Conservation (phyloP, 2,797 vertebrate genomes). For the Halcyon chelicuti region DNA sequence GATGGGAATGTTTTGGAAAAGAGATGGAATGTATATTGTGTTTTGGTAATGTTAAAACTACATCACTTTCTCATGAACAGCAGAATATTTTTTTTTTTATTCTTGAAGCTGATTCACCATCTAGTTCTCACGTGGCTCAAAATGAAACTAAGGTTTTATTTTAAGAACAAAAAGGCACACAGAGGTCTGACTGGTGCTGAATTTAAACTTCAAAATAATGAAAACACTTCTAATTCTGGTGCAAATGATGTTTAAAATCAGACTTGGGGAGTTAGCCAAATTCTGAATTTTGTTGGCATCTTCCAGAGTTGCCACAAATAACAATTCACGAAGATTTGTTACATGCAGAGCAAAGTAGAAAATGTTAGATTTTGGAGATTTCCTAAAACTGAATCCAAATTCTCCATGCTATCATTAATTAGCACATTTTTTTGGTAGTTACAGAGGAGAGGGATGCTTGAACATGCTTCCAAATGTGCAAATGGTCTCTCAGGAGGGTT, state of each 20-base stretch:
- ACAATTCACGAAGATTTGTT: neutral
- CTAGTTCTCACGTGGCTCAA: neutral
- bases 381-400: neutral
- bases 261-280: neutral
- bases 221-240: slow-evolving; percentile 29
- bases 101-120: slow-evolving; percentile 37
- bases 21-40: neutral
- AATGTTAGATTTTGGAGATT: neutral
- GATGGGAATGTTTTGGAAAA: neutral
- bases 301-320: neutral
- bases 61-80: slow-evolving; percentile 21
- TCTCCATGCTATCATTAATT: neutral
- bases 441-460: neutral
- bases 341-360: neutral
- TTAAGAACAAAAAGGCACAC: slow-evolving; percentile 4
- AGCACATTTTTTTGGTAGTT: neutral
- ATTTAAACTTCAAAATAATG: slow-evolving; percentile 22
- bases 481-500: neutral
- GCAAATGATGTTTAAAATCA: slow-evolving; percentile 37
- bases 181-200: neutral
- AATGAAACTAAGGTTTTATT: neutral
- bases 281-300: slow-evolving; percentile 7
- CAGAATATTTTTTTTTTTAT: slow-evolving; percentile 29
- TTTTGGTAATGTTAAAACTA: slow-evolving; percentile 21
- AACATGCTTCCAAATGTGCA: neutral